Conservation (phyloP, 2,888 invertebrate species). For the Imbricaverruca yamaguchii region DNA sequence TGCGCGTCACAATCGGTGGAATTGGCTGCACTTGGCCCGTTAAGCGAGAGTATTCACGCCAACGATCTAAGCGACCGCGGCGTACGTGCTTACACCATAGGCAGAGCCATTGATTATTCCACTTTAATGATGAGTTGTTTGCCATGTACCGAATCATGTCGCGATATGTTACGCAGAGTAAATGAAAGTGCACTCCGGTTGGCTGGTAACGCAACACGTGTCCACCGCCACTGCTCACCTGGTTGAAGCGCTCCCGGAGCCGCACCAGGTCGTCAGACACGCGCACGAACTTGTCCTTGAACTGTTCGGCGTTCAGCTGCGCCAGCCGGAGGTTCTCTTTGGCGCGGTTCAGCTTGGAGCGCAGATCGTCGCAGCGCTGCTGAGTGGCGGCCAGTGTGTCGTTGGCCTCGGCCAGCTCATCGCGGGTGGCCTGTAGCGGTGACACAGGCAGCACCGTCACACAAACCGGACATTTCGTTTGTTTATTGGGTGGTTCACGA, state of each 20-base stretch:
- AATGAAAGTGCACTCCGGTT: no score
- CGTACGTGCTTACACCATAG: no score
- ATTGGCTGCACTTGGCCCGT: no score
- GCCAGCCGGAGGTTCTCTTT: conserved; percentile 23
- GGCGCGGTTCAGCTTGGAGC: conserved; percentile 15
- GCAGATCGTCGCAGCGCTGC: conserved; percentile 20
- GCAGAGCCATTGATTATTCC: no score
- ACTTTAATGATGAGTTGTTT: no score
- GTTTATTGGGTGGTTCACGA: no score
- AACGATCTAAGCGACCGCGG: no score
- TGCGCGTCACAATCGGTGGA: no score
- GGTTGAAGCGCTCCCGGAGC: conserved; percentile 23
- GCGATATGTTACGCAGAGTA: no score
- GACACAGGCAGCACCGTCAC: conserved; percentile 27
- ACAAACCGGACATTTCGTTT: conserved; percentile 19
- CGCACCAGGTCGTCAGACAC: conserved; percentile 22
- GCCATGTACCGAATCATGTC: no score
- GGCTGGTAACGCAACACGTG: no score
- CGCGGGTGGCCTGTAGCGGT: conserved; percentile 29
- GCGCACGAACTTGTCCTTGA: conserved; percentile 23
- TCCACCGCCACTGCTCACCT: neutral
- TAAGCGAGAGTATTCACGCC: no score
- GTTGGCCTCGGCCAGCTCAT: conserved; percentile 22
- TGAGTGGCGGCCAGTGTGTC: conserved; percentile 17
- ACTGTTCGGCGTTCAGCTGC: conserved; percentile 22